Percentiles rank a stretch among this genome's conserved stretches.
Conservation (phyloP, 2,113 vertebrate species). For the Haemorhous mexicanus region DNA sequence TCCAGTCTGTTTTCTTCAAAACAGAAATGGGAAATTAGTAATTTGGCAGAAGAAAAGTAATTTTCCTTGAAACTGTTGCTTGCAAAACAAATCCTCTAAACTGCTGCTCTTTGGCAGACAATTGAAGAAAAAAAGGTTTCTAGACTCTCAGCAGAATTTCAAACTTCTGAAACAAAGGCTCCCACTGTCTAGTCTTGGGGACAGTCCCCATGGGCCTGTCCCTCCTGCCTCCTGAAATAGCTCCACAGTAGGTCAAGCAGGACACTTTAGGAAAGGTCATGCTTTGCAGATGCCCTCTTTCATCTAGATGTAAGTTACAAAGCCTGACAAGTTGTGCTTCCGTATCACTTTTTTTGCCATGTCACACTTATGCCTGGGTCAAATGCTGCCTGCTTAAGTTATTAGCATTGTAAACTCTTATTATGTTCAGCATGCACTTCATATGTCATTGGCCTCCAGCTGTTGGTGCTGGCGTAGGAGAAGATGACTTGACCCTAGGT, state of each 20-base stretch:
- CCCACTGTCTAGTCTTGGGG: background rate
- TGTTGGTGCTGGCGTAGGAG: background rate
- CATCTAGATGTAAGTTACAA: background rate
- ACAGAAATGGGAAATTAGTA: background rate
- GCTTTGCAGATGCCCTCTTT: slow-evolving; percentile 12
- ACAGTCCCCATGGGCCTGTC: background rate
- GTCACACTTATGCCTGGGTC: background rate
- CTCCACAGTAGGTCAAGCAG: background rate
- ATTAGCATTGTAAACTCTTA: slow-evolving; percentile 58
- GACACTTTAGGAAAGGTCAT: background rate
- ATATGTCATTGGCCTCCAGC: slow-evolving; percentile 51
- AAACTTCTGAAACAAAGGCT: background rate
- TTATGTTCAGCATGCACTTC: slow-evolving; percentile 26
- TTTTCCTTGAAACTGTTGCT: background rate
- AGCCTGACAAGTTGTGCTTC: slow-evolving; percentile 19
- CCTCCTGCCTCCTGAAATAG: background rate
- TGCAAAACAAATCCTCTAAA: background rate
- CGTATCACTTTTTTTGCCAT: slow-evolving; percentile 3
- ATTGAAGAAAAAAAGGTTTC: background rate
- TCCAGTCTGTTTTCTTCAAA: background rate
- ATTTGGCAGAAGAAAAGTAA: background rate
- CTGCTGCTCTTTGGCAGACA: background rate
- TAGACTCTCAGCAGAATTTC: slow-evolving; percentile 2
- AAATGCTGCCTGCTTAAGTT: slow-evolving; percentile 42
- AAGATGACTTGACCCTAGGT: background rate